Evolutionary conservation across 2,113 vertebrate genomes (phyloP).

Genomic region (Astur gentilis): DNA sequence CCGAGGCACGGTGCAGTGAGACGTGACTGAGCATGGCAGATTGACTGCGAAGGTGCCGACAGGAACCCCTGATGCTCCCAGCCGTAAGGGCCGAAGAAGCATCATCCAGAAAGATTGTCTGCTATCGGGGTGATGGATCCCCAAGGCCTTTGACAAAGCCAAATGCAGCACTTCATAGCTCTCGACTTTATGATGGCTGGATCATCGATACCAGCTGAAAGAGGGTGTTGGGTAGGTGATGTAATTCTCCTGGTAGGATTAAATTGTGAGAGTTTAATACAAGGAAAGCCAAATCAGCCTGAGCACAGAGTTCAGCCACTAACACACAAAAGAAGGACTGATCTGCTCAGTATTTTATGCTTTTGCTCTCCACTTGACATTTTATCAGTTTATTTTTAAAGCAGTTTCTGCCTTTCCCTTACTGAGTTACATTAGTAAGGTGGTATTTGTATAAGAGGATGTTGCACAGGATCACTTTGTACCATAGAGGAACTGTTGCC

Average conservation of each 20-base stretch:
- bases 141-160: not conserved
- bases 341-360: not conserved
- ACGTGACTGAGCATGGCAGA: fast-evolving
- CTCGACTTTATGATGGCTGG: fast-evolving
- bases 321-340: not conserved
- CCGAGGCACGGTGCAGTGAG: fast-evolving
- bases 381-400: not conserved
- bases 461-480: not conserved
- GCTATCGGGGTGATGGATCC: not conserved
- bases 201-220: not conserved
- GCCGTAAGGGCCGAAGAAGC: fast-evolving
- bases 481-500: not conserved
- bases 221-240: not conserved
- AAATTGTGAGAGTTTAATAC: not conserved
- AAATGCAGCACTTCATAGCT: not conserved
- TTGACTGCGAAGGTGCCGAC: not conserved
- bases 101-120: no score
- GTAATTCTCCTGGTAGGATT: not conserved
- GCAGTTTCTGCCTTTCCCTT: not conserved
- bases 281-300: not conserved
- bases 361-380: not conserved
- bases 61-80: not conserved
- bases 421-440: not conserved
- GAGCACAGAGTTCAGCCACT: not conserved
- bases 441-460: not conserved